Evolutionary conservation across 1,140 invertebrate genomes (phyloP), one percentile per base, ranked within the genome.

Genomic region (Bacillus rossius): DNA sequence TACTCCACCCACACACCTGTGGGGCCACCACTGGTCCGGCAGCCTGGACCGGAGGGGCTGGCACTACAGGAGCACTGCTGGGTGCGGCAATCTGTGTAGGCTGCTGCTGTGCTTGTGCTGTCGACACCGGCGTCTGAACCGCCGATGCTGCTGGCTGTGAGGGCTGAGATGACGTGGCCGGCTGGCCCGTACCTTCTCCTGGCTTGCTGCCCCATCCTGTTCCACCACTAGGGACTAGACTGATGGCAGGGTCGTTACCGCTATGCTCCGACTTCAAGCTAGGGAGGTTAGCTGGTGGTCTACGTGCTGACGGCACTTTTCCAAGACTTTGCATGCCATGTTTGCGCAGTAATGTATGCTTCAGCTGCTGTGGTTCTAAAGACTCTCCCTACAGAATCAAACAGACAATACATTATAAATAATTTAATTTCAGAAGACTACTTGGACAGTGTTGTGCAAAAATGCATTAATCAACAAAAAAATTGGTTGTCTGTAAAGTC

Each of bases 301-400:
- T 88, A 77, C 94, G 87, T 75, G 91, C 88, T 76, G 86, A 91
- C 75, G 91, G 92, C 78, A 97, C 92, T 88, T 96, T 97, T 81
- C 94, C 94, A 86, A 98, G 86, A 80, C 85, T 92, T 90, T 96
- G 94, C 86, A 97, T 92, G 84, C 94, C 94, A 96, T 96, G 92
- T 90, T 96, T 95, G 71, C 70, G 68, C 42, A 84, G 84, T 80
- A 87, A 80, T 82, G 90, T 85, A 78, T 87, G 92, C 80, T 91
- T 92, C 70, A 89, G 87, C 74, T 87, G 86, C 69, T 88, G 87
- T 71, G 88, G 87, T 78, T 92, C 89, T 71, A 84, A 88, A 76
- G 86, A 86, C 81, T 96, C 91, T 71, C 91, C 91, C 90, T 94
- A 68, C 34, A 78, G 73, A 51, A 59, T 61, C 55, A 50, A 55